phyloP scores from a whole-genome alignment of 2,888 invertebrate species.

The Hermaeophaga mercurialis region DNA sequence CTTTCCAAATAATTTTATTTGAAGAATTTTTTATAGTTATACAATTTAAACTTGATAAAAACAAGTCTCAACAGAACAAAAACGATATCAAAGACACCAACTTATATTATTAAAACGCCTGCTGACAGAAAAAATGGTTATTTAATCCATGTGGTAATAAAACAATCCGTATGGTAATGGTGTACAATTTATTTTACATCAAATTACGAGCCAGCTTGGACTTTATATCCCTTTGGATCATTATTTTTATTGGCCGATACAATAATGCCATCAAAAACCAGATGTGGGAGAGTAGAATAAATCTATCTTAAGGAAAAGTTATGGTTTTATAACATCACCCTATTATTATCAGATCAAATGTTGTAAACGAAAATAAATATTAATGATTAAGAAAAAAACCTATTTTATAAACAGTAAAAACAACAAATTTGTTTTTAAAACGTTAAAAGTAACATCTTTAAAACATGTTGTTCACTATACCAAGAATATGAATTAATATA shows the following conservation, averaged over 20 bases:
- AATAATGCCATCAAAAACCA: slow-evolving; percentile 27
- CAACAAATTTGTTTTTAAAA: too few relatives aligned
- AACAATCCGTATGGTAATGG: slow-evolving; percentile 45
- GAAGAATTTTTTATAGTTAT: too few relatives aligned
- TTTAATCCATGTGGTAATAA: slow-evolving; percentile 54
- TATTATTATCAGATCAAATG: slow-evolving; percentile 13
- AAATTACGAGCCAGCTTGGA: slow-evolving; percentile 34
- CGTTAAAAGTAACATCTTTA: too few relatives aligned
- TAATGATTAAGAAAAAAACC: too few relatives aligned
- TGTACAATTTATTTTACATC: slow-evolving; percentile 40
- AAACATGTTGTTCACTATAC: too few relatives aligned
- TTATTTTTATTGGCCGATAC: slow-evolving; percentile 30
- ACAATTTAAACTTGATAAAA: too few relatives aligned
- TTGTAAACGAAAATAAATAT: slow-evolving; percentile 16
- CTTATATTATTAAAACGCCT: slow-evolving; percentile 13
- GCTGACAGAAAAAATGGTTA: slow-evolving; percentile 49
- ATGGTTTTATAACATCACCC: slow-evolving; percentile 21
- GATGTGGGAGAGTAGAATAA: slow-evolving; percentile 20
- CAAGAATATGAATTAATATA: too few relatives aligned
- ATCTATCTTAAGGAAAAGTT: slow-evolving; percentile 23
- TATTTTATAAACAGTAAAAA: too few relatives aligned
- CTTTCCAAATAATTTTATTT: too few relatives aligned
- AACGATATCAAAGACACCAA: too few relatives aligned
- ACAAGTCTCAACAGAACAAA: too few relatives aligned
- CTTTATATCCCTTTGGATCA: slow-evolving; percentile 39